These are phyloP conservation scores for Campaea margaritaria DNA, from an alignment of 2,888 invertebrate genomes.

Conservation along the genomic window DNA sequence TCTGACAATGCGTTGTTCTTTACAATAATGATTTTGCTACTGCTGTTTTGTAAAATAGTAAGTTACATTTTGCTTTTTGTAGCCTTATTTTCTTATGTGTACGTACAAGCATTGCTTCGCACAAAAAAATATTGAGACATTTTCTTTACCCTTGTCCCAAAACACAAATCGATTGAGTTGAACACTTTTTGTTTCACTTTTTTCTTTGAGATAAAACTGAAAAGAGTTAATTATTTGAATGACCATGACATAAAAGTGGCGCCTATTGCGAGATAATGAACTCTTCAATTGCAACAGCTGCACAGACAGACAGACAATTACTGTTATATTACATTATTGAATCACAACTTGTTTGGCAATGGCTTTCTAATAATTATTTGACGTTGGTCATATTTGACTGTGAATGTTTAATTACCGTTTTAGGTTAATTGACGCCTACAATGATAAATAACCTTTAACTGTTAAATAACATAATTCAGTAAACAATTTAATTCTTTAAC, in stretches of 20 bases:
- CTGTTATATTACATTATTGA: conserved; percentile 10
- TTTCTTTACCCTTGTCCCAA: not conserved
- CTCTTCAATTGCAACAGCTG: conserved; percentile 27
- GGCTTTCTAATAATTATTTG: conserved; percentile 12
- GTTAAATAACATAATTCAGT: not conserved
- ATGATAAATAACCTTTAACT: too few species aligned
- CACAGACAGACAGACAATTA: not conserved
- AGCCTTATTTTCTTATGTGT: too few species aligned
- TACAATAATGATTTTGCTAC: too few species aligned
- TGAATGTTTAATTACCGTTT: conserved; percentile 16
- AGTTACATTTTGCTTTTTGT: too few species aligned
- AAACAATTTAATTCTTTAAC: not conserved
- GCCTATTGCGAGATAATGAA: conserved; percentile 33
- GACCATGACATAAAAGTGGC: conserved; percentile 33
- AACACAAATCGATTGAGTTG: conserved; percentile 10
- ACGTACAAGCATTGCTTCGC: not conserved
- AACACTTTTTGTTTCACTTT: conserved; percentile 21
- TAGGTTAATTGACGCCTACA: not conserved
- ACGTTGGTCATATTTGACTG: conserved; percentile 1
- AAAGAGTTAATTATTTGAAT: conserved; percentile 27
- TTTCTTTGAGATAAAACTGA: conserved; percentile 21
- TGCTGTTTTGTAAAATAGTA: too few species aligned
- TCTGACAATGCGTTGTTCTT: too few species aligned
- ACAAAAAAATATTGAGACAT: conserved; percentile 12
- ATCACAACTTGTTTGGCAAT: conserved; percentile 19